Percentiles rank a stretch among this genome's conserved stretches.
Conservation (phyloP, 2,888 invertebrate species). For the Lomographa bimaculata region DNA sequence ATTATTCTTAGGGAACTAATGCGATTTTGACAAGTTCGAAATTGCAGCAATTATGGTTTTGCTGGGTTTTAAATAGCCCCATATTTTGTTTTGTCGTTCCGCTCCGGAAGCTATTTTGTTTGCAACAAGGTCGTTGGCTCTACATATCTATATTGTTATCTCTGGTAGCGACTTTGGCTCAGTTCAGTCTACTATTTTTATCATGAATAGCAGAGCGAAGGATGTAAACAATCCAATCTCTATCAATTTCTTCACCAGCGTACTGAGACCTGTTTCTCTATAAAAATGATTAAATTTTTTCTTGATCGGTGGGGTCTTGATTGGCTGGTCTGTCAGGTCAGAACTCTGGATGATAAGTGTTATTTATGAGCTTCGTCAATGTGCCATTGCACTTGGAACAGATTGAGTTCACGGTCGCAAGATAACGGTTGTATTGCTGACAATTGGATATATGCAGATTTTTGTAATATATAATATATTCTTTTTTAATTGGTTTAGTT, state of each 20-base stretch:
- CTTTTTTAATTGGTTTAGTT: too few relatives aligned
- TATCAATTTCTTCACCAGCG: slow-evolving; percentile 43
- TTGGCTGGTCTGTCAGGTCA: slow-evolving; percentile 58
- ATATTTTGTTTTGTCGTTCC: slow-evolving; percentile 48
- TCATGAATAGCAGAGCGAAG: slow-evolving; percentile 38
- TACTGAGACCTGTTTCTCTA: slow-evolving; percentile 1
- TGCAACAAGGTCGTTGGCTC: slow-evolving; percentile 7
- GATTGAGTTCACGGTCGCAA: slow-evolving; percentile 73
- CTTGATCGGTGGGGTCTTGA: slow-evolving; percentile 46
- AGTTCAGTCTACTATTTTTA: slow-evolving; percentile 39
- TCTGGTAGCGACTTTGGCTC: slow-evolving; percentile 29
- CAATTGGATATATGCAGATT: slow-evolving; percentile 41
- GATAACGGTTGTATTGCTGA: slow-evolving; percentile 41
- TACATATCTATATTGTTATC: slow-evolving; percentile 15
- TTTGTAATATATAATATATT: too few relatives aligned
- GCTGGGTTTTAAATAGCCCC: slow-evolving; percentile 69
- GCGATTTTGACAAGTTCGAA: slow-evolving; percentile 82
- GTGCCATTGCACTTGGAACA: slow-evolving; percentile 74
- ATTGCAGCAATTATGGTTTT: slow-evolving; percentile 78
- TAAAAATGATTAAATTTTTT: slow-evolving; percentile 23
- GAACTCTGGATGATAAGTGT: slow-evolving; percentile 66
- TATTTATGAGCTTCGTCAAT: slow-evolving; percentile 70
- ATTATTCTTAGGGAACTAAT: slow-evolving; percentile 69
- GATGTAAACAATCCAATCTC: slow-evolving; percentile 53
- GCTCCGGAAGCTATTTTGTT: slow-evolving; percentile 49